Evolutionary conservation across 2,888 invertebrate genomes (phyloP).

Genomic region (Drosophila limbata): DNA sequence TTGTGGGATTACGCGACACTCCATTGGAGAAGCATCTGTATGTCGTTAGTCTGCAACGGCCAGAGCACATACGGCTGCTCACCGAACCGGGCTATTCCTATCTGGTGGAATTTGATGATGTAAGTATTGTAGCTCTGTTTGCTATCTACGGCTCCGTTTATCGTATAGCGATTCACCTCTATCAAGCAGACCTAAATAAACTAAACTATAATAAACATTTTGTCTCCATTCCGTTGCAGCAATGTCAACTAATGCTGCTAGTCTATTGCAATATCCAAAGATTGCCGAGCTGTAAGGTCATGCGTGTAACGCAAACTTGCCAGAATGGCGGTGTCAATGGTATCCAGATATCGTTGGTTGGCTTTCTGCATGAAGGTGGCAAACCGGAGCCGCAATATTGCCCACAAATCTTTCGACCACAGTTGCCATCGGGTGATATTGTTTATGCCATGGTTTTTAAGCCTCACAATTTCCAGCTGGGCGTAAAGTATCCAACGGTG

Average conservation of each 20-base stretch:
- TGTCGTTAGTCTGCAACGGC: slow-evolving; percentile 90
- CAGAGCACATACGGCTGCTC: slow-evolving; percentile 90
- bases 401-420: slow-evolving; percentile 90
- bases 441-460: slow-evolving; percentile 96
- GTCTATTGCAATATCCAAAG: slow-evolving; percentile 93
- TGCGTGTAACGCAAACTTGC: slow-evolving; percentile 88
- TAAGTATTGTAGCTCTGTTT: slow-evolving; percentile 74
- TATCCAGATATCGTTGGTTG: slow-evolving; percentile 89
- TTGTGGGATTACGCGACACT: slow-evolving; percentile 95
- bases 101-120: slow-evolving; percentile 92
- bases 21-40: slow-evolving; percentile 97
- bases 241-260: slow-evolving; percentile 92
- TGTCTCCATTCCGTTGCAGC: slow-evolving; percentile 86
- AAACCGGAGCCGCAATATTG: slow-evolving; percentile 88
- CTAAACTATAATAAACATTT: too few relatives aligned
- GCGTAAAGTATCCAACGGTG: slow-evolving; percentile 93
- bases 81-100: slow-evolving; percentile 95
- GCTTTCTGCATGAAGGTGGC: slow-evolving; percentile 90
- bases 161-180: too few relatives aligned
- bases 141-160: neutral
- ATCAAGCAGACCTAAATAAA: too few relatives aligned
- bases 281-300: slow-evolving; percentile 92
- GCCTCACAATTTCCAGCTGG: slow-evolving; percentile 89
- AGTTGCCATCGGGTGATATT: slow-evolving; percentile 89
- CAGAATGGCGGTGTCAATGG: slow-evolving; percentile 89